Evolutionary conservation across 2,888 invertebrate species (phyloP).

Genomic region (Erebia ligea): DNA sequence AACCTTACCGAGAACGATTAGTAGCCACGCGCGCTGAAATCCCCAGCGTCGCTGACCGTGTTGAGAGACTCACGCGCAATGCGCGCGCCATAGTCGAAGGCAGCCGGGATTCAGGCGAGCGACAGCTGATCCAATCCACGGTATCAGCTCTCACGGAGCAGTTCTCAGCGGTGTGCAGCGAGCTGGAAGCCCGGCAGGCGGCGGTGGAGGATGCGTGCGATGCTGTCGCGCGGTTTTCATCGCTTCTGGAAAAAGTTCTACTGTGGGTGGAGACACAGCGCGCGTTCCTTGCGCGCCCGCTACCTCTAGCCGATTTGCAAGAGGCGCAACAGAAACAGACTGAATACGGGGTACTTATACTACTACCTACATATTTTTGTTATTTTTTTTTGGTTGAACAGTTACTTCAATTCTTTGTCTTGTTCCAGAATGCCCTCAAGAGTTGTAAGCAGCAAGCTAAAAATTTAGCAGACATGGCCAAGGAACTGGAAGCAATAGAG

Average conservation of each 20-base stretch:
- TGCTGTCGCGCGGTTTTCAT: conserved; percentile 93
- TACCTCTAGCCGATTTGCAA: conserved; percentile 89
- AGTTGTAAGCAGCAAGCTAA: conserved; percentile 94
- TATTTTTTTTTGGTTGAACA: background rate
- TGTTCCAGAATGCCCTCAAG: conserved; percentile 90
- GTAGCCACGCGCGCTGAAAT: conserved; percentile 90
- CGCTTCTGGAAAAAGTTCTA: conserved; percentile 91
- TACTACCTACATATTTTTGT: background rate
- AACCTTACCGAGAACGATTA: conserved; percentile 89
- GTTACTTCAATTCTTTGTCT: conserved; percentile 17
- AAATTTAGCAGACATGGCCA: conserved; percentile 95
- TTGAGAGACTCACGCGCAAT: conserved; percentile 90
- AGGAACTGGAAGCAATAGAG: conserved; percentile 92
- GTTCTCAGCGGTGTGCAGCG: conserved; percentile 88
- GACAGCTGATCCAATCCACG: conserved; percentile 88
- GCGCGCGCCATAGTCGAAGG: conserved; percentile 91
- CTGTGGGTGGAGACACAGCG: conserved; percentile 93
- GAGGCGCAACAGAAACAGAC: conserved; percentile 93
- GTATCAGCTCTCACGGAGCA: conserved; percentile 90
- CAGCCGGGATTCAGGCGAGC: conserved; percentile 90
- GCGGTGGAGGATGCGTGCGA: conserved; percentile 94
- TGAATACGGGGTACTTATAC: conserved; percentile 90
- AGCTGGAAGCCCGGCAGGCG: conserved; percentile 92
- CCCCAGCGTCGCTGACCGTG: conserved; percentile 87
- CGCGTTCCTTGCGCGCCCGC: conserved; percentile 89